Evolutionary conservation across 2,888 invertebrate genomes (phyloP).

Genomic region (Temnothorax ravouxi): DNA sequence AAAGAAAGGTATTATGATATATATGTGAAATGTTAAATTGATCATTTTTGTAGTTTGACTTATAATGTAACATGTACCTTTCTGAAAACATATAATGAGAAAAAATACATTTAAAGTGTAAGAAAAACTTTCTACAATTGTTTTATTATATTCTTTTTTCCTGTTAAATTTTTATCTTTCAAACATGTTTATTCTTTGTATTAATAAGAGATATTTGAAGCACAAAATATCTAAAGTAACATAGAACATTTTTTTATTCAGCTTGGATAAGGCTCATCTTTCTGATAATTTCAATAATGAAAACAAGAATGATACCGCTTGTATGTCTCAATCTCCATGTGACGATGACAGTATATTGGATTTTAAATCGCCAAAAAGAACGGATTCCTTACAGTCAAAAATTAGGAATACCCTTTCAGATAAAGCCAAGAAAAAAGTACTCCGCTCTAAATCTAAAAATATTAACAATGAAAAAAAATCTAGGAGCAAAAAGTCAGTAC

Average conservation of each 20-base stretch:
- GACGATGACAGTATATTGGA: slow-evolving; percentile 80
- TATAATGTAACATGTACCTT: slow-evolving; percentile 11
- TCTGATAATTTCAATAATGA: slow-evolving; percentile 23
- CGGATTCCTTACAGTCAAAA: slow-evolving; percentile 57
- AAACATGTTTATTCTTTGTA: slow-evolving; percentile 22
- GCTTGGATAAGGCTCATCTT: slow-evolving; percentile 34
- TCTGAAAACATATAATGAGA: background rate
- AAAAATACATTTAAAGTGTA: slow-evolving; percentile 36
- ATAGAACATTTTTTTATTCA: slow-evolving; percentile 2
- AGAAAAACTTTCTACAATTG: background rate
- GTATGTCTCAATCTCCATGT: background rate
- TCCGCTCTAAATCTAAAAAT: slow-evolving; percentile 35
- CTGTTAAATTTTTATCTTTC: background rate
- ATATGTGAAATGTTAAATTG: background rate
- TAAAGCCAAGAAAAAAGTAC: slow-evolving; percentile 55
- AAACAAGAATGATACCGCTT: background rate
- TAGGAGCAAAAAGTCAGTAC: slow-evolving; percentile 31
- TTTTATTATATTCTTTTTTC: slow-evolving; percentile 8
- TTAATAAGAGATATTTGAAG: background rate
- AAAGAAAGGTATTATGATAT: slow-evolving; percentile 51
- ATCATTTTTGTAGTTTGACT: background rate
- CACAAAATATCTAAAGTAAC: background rate
- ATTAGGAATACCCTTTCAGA: slow-evolving; percentile 49
- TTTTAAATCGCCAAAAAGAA: slow-evolving; percentile 80
- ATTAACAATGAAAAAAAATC: slow-evolving; percentile 44